Evolutionary conservation across 2,113 vertebrate genomes (phyloP), one percentile per base, ranked within the genome.

Genomic region (Cairina moschata): DNA sequence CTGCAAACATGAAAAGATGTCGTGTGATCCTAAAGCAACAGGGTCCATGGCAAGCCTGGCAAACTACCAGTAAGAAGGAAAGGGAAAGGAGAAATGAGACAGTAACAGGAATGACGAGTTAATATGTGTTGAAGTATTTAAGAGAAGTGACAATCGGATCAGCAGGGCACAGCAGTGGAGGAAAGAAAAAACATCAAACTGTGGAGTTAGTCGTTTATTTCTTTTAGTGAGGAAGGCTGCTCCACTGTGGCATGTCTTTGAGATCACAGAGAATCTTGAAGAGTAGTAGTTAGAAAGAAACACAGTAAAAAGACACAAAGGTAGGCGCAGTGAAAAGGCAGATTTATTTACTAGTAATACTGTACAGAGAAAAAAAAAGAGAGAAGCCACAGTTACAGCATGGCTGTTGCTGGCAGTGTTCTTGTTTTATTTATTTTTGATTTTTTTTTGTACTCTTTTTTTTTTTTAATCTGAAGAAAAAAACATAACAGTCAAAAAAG

Each of bases 281-380:
- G 88, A 94, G 91, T 93, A 86, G 88, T 91, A 95, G 97, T 95
- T 96, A 95, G 85, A 98, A 98, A 98, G 98, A 98, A 98, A 90
- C 85, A 97, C 96, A 97, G 98, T 97, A 97, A 97, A 98, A 98
- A 98, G 98, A 98, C 98, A 96, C 94, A 97, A 97, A 97, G 92
- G 97, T 96, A 96, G 97, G 95, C 92, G 98, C 98, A 97, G 98
- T 98, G 98, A 97, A 98, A 98, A 98, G 97, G 98, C 97, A 98
- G 98, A 98, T 97, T 99, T 99, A 99, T 99, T 99, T 98, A 98
- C 98, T 98, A 98, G 97, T 97, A 98, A 98, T 97, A 98, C 95
- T 98, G 98, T 98, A 99, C 98, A 99, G 98, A 98, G 97, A 97
- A 97, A 94, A 97, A 93, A 96, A 98, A 97, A 98, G 96, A 98